A percentile compares a stretch with the other conserved stretches of the same genome.
Evolutionary conservation across 1,140 invertebrate genomes (phyloP).

Genomic region (Zophobas morio): DNA sequence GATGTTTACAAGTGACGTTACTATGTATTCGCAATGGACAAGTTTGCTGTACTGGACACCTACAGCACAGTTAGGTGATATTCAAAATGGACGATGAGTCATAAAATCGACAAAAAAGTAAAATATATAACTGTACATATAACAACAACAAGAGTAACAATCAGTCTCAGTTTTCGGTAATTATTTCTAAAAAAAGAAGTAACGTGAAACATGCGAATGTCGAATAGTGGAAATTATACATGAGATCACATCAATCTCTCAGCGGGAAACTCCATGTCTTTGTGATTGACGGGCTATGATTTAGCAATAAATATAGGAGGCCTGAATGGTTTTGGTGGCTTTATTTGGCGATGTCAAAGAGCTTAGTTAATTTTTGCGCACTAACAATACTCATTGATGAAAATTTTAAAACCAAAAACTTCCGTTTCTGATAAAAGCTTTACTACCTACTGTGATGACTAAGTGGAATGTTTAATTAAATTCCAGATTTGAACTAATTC

Average conservation of each 20-base stretch:
- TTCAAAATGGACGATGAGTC: conserved; percentile 26
- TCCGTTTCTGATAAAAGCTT: too few species aligned
- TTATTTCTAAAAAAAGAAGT: not conserved
- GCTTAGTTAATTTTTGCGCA: too few species aligned
- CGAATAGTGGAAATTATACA: not conserved
- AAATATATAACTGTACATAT: conserved; percentile 12
- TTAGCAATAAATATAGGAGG: too few species aligned
- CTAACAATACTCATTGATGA: too few species aligned
- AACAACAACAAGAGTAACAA: conserved; percentile 28
- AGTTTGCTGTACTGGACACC: conserved; percentile 7
- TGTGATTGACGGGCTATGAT: too few species aligned
- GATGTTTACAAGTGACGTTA: conserved; percentile 19
- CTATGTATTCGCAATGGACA: conserved; percentile 4
- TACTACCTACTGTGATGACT: too few species aligned
- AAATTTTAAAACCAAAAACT: too few species aligned
- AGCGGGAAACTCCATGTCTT: not conserved
- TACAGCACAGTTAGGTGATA: conserved; percentile 11
- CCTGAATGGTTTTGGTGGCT: too few species aligned
- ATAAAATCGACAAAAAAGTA: not conserved
- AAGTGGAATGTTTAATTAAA: not conserved
- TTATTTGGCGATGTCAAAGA: too few species aligned
- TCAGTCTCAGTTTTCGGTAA: not conserved
- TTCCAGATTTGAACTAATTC: not conserved
- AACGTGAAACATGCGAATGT: not conserved
- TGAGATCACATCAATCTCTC: not conserved